phyloP scores from a whole-genome alignment of 2,113 vertebrate genomes.

The Hiodon alosoides region DNA sequence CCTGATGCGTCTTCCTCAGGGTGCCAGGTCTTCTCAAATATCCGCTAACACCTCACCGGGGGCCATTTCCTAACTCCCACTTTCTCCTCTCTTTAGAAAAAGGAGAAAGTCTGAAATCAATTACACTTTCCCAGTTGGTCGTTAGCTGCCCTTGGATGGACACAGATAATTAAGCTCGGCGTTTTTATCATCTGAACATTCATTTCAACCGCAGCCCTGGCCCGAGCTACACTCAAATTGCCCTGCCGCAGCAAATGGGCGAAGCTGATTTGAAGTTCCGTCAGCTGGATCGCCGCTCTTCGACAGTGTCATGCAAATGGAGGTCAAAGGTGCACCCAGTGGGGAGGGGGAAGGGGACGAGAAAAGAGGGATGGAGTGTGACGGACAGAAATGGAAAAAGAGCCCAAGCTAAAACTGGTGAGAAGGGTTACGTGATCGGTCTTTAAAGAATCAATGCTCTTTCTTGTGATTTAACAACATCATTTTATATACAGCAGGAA shows the following conservation, averaged over 20 bases:
- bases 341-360: not conserved
- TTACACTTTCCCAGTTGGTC: slow-evolving; percentile 57
- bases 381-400: not conserved
- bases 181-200: slow-evolving; percentile 37
- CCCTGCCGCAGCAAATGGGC: slow-evolving; percentile 37
- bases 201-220: slow-evolving; percentile 33
- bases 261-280: slow-evolving; percentile 28
- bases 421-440: no score
- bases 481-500: no score
- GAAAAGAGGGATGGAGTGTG: not conserved
- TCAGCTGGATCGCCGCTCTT: slow-evolving; percentile 34
- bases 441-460: no score
- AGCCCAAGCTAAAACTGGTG: no score
- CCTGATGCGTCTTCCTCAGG: not conserved
- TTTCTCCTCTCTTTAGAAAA: slow-evolving; percentile 20
- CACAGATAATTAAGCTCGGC: slow-evolving; percentile 63
- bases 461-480: no score
- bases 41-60: not conserved
- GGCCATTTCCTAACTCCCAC: not conserved
- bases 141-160: slow-evolving; percentile 66
- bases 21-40: not conserved
- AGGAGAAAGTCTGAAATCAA: slow-evolving; percentile 59
- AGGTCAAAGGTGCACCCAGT: slow-evolving; percentile 6
- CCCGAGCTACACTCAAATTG: slow-evolving; percentile 31
- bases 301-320: slow-evolving; percentile 21